Evolutionary conservation across 2,113 vertebrate species (phyloP).

Genomic region (Siniperca chuatsi): DNA sequence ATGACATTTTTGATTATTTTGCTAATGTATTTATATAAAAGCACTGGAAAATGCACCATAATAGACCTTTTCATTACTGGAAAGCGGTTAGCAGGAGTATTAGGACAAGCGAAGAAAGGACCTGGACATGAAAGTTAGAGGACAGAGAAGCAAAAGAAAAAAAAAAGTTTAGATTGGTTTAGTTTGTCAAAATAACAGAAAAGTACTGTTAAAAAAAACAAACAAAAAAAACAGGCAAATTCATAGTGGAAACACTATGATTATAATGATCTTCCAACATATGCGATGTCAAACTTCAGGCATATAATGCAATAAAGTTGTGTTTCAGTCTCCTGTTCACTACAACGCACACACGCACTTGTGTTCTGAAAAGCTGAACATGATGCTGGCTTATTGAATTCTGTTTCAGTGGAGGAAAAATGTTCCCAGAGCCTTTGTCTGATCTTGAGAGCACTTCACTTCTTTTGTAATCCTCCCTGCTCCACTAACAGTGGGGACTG

Average conservation of each 20-base stretch:
- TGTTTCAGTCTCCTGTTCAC: neutral
- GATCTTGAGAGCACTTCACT: conserved; percentile 7
- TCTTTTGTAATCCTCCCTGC: neutral
- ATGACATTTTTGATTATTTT: neutral
- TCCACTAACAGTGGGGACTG: neutral
- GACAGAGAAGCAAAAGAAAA: no score
- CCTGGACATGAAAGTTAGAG: accelerated
- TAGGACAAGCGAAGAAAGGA: neutral
- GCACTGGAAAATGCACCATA: neutral
- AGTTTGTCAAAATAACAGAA: neutral
- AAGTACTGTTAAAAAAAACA: neutral
- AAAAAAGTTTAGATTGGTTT: neutral
- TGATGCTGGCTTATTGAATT: neutral
- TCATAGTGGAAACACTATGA: neutral
- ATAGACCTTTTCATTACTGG: neutral
- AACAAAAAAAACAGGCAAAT: neutral
- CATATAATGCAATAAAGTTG: neutral
- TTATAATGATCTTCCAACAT: neutral
- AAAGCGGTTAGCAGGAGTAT: neutral
- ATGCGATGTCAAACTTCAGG: neutral
- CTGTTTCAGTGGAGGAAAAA: neutral
- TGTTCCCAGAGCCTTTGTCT: neutral
- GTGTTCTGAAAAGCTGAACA: neutral
- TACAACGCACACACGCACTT: neutral
- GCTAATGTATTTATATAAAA: neutral